Evolutionary conservation across 2,888 invertebrate genomes (phyloP).

Genomic region (Tubulanus polymorphus): DNA sequence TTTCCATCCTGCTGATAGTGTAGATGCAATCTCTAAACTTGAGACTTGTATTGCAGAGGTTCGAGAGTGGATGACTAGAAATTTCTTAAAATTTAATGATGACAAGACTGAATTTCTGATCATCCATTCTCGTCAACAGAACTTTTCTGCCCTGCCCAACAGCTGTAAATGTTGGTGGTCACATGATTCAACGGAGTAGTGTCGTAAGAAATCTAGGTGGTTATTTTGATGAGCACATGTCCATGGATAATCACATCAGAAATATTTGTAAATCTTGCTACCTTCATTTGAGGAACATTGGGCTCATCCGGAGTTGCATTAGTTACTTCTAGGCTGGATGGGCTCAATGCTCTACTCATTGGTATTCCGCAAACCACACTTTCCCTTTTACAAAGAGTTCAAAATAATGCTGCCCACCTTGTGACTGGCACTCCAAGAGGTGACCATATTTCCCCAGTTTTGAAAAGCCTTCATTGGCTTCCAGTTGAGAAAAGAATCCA

Average conservation of each 20-base stretch:
- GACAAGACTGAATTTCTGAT: background rate
- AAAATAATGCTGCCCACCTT: background rate
- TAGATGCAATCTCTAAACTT: background rate
- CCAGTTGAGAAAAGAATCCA: background rate
- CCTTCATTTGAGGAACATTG: background rate
- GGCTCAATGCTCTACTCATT: background rate
- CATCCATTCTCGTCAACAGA: background rate
- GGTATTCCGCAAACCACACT: background rate
- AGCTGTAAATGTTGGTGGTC: background rate
- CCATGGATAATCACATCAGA: background rate
- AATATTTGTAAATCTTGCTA: background rate
- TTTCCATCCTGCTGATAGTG: conserved; percentile 8
- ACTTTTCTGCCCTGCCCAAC: background rate
- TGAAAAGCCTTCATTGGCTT: background rate
- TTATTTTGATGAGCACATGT: background rate
- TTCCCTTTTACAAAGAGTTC: background rate
- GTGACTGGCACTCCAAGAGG: background rate
- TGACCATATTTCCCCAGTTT: background rate
- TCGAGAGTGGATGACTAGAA: background rate
- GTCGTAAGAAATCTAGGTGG: background rate
- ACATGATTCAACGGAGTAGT: background rate
- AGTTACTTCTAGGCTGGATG: conserved; percentile 1
- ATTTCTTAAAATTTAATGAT: background rate
- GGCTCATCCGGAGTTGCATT: conserved; percentile 1
- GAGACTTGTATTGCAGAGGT: conserved; percentile 21